Base-by-base conservation (phyloP, 2,797 vertebrate species). In the Cercopithecus neglectus region DNA sequence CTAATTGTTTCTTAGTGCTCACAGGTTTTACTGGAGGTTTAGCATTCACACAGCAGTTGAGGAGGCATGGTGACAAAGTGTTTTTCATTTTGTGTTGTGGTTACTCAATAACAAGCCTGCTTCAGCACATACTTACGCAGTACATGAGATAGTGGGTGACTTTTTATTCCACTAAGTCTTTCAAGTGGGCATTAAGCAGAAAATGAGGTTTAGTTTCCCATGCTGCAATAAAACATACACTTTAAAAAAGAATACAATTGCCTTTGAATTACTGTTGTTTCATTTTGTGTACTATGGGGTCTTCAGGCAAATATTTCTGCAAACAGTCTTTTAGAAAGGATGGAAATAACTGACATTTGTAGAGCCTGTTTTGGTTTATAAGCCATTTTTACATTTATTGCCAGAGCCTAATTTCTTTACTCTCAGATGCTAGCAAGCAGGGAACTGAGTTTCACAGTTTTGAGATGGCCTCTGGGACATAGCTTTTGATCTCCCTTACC, bases 171-270 rank as follows among this genome's bases (percentile, higher is more conserved):
- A 75, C 76, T 30, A 30, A 91, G 48, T 91, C 92, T 96, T 82
- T 93, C 97, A 95, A 93, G 92, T 76, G 82, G 74, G 61, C 94
- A 96, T 96, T 93, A 95, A 93, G 91, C 95, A 96, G 94, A 96
- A 95, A 95, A 97, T 78, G 94, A 84, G 80, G 74, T 64, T 94
- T 70, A n/a, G 48, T 84, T 95, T 92, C 48, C 85, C 75, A 57
- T 39, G 76, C 70, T 90, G 24, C 94, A 83, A 75, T 86, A 94
- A 96, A 94, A 59, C 85, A 91, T n/a, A n/a, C 4, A 55, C 61
- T 95, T 97, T 97, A 72, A 96, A 97, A 94, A 83, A 78, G n/a
- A 95, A 97, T 79, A 86, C 89, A 83, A 91, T 72, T 96, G 91
- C 59, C 81, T 93, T 89, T 96, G 96, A 86, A 87, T 92, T 93